Evolutionary conservation across 2,888 invertebrate genomes (phyloP).

Genomic region (Minunthozetes semirufus): DNA sequence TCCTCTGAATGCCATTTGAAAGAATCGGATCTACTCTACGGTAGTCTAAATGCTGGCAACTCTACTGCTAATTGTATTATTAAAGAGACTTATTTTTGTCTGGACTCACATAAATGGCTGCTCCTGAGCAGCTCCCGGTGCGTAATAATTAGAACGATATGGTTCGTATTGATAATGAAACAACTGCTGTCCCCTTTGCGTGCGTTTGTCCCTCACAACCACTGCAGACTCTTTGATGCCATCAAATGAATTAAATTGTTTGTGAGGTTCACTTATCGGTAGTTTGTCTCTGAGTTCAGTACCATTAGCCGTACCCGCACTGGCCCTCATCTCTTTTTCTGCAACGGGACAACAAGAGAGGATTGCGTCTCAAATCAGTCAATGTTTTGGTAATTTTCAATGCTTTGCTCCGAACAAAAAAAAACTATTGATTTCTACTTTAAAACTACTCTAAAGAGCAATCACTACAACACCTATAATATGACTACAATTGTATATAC

Average conservation of each 20-base stretch:
- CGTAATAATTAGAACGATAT: constrained; percentile 30
- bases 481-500: no score
- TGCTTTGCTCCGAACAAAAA: constrained; percentile 4
- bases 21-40: background rate
- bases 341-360: constrained; percentile 22
- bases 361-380: constrained; percentile 22
- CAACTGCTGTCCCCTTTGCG: constrained; percentile 22
- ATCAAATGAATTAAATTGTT: constrained; percentile 24
- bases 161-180: constrained; percentile 29
- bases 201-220: constrained; percentile 8
- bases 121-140: constrained; percentile 23
- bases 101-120: constrained; percentile 28
- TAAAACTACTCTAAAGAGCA: constrained; percentile 15
- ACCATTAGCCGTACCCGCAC: background rate
- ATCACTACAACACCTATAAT: constrained; percentile 17
- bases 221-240: constrained; percentile 27
- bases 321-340: constrained; percentile 31
- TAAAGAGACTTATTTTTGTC: constrained; percentile 23
- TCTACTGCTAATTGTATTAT: constrained; percentile 27
- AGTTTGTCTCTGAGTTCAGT: constrained; percentile 24
- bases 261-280: constrained; percentile 4
- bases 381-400: background rate
- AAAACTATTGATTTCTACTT: background rate
- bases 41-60: constrained; percentile 24
- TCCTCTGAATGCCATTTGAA: constrained; percentile 8